Evolutionary conservation across 1,140 invertebrate genomes (phyloP).

Genomic region (Mya arenaria): DNA sequence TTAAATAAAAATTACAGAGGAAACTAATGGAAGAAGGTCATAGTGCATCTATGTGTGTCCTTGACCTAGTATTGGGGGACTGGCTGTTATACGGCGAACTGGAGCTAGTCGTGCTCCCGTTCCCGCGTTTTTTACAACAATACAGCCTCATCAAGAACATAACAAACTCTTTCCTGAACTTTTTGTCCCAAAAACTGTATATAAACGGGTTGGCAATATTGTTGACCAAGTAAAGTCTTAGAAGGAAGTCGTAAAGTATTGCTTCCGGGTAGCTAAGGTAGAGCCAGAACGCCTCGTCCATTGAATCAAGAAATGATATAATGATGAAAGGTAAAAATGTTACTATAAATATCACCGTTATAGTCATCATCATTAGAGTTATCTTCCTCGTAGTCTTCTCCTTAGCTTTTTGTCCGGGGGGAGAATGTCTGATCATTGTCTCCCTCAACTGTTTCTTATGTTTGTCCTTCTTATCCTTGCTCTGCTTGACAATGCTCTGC

Average conservation of each 20-base stretch:
- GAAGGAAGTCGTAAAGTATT: constrained; percentile 34
- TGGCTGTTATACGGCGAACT: too few species aligned
- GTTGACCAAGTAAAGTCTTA: constrained; percentile 67
- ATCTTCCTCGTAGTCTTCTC: constrained; percentile 36
- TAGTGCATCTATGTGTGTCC: too few species aligned
- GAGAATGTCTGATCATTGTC: neutral
- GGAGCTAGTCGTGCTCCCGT: too few species aligned
- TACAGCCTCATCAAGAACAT: too few species aligned
- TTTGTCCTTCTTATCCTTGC: too few species aligned
- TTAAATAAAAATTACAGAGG: too few species aligned
- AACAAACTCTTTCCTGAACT: constrained; percentile 20
- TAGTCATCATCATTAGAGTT: constrained; percentile 62
- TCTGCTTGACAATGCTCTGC: neutral
- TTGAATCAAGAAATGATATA: constrained; percentile 51
- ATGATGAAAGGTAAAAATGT: constrained; percentile 63
- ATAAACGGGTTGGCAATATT: constrained; percentile 66
- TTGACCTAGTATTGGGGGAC: too few species aligned
- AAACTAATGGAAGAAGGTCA: too few species aligned
- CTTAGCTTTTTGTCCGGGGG: neutral
- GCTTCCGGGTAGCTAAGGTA: neutral
- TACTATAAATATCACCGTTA: constrained; percentile 62
- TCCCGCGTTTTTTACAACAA: too few species aligned
- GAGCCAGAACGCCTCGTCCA: constrained; percentile 42
- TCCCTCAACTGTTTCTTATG: too few species aligned
- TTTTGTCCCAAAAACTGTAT: constrained; percentile 59